Conservation (phyloP, 2,797 vertebrate species). For the Balearica regulorum region DNA sequence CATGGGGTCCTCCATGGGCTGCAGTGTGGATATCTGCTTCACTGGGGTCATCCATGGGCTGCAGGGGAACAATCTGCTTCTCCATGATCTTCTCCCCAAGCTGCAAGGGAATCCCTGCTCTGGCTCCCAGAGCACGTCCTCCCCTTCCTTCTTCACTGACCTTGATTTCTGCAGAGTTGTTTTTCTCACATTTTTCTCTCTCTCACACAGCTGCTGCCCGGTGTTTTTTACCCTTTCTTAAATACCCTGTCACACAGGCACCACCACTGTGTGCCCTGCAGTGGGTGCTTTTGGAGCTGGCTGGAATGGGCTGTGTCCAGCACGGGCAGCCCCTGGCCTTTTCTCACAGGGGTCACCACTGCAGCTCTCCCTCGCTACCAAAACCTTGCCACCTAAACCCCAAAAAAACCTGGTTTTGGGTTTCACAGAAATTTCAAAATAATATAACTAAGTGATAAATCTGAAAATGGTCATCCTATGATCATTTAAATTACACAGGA, state of each 20-base stretch:
- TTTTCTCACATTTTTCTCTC: background rate
- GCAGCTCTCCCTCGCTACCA: accelerated
- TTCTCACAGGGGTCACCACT: background rate
- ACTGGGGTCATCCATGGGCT: background rate
- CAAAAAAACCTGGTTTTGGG: background rate
- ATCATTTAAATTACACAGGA: background rate
- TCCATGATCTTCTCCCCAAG: background rate
- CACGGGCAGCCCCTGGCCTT: background rate
- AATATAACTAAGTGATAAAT: background rate
- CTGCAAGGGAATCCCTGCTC: background rate
- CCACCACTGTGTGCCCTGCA: background rate
- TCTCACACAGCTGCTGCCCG: background rate
- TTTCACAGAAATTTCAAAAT: background rate
- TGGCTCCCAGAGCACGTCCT: accelerated
- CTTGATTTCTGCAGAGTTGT: background rate
- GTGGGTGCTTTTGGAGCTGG: background rate
- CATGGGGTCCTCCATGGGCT: accelerated
- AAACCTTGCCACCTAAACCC: background rate
- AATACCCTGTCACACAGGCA: background rate
- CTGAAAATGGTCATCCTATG: background rate
- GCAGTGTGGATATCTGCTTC: background rate
- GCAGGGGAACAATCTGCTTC: background rate
- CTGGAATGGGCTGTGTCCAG: background rate
- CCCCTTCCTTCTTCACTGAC: background rate
- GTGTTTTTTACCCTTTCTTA: background rate